phyloP scores from a whole-genome alignment of 1,140 invertebrate genomes.

The Antheraea mylitta region DNA sequence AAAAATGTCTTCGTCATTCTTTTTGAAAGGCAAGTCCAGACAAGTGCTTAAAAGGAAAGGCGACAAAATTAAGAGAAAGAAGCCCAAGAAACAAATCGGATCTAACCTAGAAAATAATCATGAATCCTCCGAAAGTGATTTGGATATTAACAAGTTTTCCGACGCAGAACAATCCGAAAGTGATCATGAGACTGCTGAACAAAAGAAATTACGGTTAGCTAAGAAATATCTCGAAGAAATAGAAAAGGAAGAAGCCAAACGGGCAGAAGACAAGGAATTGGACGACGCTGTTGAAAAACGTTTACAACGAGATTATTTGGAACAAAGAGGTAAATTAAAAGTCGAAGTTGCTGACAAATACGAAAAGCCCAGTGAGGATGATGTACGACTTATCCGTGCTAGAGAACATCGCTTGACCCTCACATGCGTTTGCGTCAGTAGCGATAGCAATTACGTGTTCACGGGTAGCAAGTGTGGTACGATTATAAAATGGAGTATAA shows the following conservation, averaged over 20 bases:
- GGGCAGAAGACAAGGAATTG: slow-evolving; percentile 83
- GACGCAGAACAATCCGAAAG: slow-evolving; percentile 82
- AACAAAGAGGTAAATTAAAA: slow-evolving; percentile 89
- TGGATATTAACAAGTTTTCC: slow-evolving; percentile 74
- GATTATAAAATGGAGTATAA: slow-evolving; percentile 90
- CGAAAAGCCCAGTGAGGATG: slow-evolving; percentile 67
- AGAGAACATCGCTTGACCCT: slow-evolving; percentile 89
- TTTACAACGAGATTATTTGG: slow-evolving; percentile 90
- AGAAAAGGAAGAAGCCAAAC: slow-evolving; percentile 88
- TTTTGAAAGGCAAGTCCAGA: slow-evolving; percentile 80
- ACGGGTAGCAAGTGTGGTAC: slow-evolving; percentile 93
- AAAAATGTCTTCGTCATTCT: slow-evolving; percentile 80
- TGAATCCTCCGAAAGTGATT: slow-evolving; percentile 72
- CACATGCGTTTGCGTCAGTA: slow-evolving; percentile 90
- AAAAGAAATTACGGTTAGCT: slow-evolving; percentile 92
- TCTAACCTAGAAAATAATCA: slow-evolving; percentile 80
- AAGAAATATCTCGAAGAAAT: slow-evolving; percentile 94
- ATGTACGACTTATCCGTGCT: slow-evolving; percentile 80
- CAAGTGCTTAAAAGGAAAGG: slow-evolving; percentile 79
- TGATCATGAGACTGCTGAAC: slow-evolving; percentile 91
- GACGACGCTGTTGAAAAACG: slow-evolving; percentile 85
- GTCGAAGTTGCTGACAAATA: slow-evolving; percentile 86
- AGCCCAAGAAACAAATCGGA: slow-evolving; percentile 54
- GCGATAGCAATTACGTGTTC: slow-evolving; percentile 87
- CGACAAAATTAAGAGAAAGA: slow-evolving; percentile 56